Conservation (phyloP, 2,888 invertebrate genomes). For the Junonia oenone region DNA sequence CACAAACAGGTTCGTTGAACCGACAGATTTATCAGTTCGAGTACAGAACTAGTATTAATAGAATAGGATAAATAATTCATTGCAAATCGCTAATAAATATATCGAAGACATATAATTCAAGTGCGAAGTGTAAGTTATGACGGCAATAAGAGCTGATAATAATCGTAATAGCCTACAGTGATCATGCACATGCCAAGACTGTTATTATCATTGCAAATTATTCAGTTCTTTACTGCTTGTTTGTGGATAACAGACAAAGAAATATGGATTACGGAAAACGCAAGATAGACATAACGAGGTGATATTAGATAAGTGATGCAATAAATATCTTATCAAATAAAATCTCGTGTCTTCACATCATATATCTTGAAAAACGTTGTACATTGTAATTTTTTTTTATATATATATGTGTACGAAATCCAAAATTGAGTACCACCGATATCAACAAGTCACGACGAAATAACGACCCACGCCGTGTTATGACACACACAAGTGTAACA, state of each 20-base stretch:
- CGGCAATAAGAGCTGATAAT: constrained; percentile 30
- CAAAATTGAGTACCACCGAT: background rate
- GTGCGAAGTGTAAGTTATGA: constrained; percentile 29
- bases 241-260: constrained; percentile 1
- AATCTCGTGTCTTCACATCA: too few relatives aligned
- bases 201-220: constrained; percentile 16
- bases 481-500: constrained; percentile 3
- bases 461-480: constrained; percentile 3
- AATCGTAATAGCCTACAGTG: constrained; percentile 21
- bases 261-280: background rate
- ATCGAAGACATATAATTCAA: constrained; percentile 25
- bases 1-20: constrained; percentile 24
- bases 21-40: constrained; percentile 22
- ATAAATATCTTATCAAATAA: background rate
- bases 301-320: background rate
- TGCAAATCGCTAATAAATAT: constrained; percentile 24
- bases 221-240: constrained; percentile 7
- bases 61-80: constrained; percentile 26
- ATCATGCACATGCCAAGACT: constrained; percentile 14
- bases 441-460: constrained; percentile 11
- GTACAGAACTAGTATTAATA: constrained; percentile 25
- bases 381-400: too few relatives aligned
- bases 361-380: too few relatives aligned
- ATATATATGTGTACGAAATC: background rate
- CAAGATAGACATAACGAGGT: background rate